A percentile compares a stretch with the other conserved stretches of the same genome.
These are phyloP conservation scores for Tragulus kanchil DNA, from an alignment of 2,113 vertebrate species.

Conservation along the genomic window DNA sequence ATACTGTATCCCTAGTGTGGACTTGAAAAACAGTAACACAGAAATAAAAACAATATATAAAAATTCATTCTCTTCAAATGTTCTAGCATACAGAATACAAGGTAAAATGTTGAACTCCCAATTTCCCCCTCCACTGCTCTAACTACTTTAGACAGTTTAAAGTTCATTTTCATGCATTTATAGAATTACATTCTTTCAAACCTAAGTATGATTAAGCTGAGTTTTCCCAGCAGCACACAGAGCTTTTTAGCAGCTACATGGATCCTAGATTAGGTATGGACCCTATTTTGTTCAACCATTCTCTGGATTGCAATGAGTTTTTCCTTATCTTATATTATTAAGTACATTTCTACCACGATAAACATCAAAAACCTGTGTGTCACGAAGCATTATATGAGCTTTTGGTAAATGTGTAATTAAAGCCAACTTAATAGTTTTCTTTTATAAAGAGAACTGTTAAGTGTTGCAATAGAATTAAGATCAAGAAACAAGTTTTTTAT, in stretches of 20 bases:
- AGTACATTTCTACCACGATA: not conserved
- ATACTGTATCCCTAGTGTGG: not conserved
- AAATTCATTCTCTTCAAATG: conserved; percentile 2
- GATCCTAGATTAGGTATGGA: not conserved
- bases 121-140: not conserved
- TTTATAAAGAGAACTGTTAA: not conserved
- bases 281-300: not conserved
- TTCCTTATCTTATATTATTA: not conserved
- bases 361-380: not conserved
- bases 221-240: not conserved
- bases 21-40: conserved; percentile 14
- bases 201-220: not conserved
- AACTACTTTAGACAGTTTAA: not conserved
- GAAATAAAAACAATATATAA: not conserved
- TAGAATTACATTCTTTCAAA: conserved; percentile 6
- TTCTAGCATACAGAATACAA: not conserved
- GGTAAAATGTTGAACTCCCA: not conserved
- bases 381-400: not conserved
- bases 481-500: conserved; percentile 16
- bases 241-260: not conserved
- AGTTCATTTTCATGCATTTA: not conserved
- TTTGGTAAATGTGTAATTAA: not conserved
- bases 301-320: not conserved
- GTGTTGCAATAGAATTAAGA: not conserved
- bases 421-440: conserved; percentile 20